A percentile compares a stretch with the other conserved stretches of the same genome.
Evolutionary conservation across 1,140 invertebrate species (phyloP).

Genomic region (Hetaerina americana): DNA sequence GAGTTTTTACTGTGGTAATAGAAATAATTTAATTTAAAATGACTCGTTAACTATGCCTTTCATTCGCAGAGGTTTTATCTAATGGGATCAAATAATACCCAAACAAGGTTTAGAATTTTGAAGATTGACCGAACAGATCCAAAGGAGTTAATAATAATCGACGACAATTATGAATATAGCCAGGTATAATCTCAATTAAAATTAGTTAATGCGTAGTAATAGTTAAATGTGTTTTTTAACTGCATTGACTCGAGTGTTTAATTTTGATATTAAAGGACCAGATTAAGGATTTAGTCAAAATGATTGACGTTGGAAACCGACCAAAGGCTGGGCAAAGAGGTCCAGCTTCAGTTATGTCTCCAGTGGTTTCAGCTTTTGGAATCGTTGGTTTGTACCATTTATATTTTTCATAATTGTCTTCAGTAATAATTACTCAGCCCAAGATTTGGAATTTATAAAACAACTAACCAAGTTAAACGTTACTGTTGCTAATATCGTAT

Average conservation of each 20-base stretch:
- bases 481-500: too few species aligned
- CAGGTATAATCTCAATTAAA: conserved; percentile 24
- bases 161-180: conserved; percentile 87
- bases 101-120: conserved; percentile 79
- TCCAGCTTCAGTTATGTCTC: conserved; percentile 41
- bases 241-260: neutral
- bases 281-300: conserved; percentile 68
- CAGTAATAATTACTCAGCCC: neutral
- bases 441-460: conserved; percentile 6
- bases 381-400: conserved; percentile 56
- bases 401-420: conserved; percentile 2
- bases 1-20: conserved; percentile 31
- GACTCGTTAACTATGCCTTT: conserved; percentile 16
- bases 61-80: conserved; percentile 69
- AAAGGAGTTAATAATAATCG: conserved; percentile 63
- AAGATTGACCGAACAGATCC: conserved; percentile 87
- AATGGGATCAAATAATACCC: conserved; percentile 87
- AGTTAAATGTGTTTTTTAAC: neutral
- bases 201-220: too few species aligned
- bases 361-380: conserved; percentile 79
- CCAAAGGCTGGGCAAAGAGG: conserved; percentile 35
- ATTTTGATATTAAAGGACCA: conserved; percentile 38
- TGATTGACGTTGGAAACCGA: conserved; percentile 70
- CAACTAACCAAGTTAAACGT: too few species aligned
- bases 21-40: conserved; percentile 5